Evolutionary conservation across 1,140 invertebrate genomes (phyloP).

Genomic region (Hypothenemus hampei): DNA sequence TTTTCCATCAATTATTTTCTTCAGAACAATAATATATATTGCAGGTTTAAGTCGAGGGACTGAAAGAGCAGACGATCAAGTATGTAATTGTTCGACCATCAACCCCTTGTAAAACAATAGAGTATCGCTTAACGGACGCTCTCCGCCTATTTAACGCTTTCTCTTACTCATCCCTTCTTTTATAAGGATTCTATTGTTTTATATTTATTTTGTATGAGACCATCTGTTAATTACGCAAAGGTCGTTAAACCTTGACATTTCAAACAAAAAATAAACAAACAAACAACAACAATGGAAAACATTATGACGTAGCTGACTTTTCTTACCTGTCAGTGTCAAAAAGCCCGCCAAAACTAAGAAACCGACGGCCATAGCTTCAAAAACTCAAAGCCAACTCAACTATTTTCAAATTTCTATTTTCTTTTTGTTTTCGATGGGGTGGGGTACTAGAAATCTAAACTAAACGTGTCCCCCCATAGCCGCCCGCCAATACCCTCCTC

Average conservation of each 20-base stretch:
- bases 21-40: no score
- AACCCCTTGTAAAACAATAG: constrained; percentile 18
- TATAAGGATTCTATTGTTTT: constrained; percentile 25
- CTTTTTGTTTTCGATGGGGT: no score
- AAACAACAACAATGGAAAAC: no score
- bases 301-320: no score
- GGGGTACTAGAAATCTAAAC: not conserved
- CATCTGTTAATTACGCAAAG: no score
- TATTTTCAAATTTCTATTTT: not conserved
- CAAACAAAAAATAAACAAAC: no score
- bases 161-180: constrained; percentile 4
- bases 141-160: constrained; percentile 6
- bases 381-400: constrained; percentile 7
- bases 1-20: not conserved
- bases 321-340: constrained; percentile 18
- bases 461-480: not conserved
- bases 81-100: constrained; percentile 3
- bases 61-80: not conserved
- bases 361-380: constrained; percentile 6
- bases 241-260: no score
- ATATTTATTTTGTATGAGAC: no score
- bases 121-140: constrained; percentile 19
- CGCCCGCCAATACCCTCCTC: not conserved
- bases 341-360: constrained; percentile 22
- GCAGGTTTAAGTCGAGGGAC: not conserved